Evolutionary conservation across 2,888 invertebrate genomes (phyloP), one percentile per base, ranked within the genome.

Genomic region (Mystacides longicornis): DNA sequence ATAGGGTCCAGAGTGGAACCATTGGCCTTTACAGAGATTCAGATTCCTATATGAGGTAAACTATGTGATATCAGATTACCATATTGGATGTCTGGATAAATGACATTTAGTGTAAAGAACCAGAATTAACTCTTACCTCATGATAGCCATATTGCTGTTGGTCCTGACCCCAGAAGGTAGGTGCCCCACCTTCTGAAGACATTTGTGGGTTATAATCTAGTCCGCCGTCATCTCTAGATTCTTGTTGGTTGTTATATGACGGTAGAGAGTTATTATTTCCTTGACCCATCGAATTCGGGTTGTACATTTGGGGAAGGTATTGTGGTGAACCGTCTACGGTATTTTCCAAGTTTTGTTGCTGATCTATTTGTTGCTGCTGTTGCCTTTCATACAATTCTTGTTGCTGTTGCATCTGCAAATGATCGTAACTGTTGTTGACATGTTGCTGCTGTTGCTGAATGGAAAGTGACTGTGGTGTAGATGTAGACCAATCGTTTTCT

Each of bases 61-160:
- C n/a, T n/a, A n/a, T n/a, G n/a, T n/a, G n/a, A n/a, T n/a, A n/a
- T n/a, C n/a, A n/a, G n/a, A n/a, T n/a, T n/a, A n/a, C n/a, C n/a
- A n/a, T n/a, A n/a, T n/a, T n/a, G n/a, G n/a, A n/a, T n/a, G n/a
- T n/a, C n/a, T n/a, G n/a, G n/a, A n/a, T n/a, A n/a, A n/a, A n/a
- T n/a, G n/a, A n/a, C n/a, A n/a, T n/a, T n/a, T n/a, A n/a, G n/a
- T n/a, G n/a, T n/a, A n/a, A 3, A 37, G 37, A 37, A 37, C 3
- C 37, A 7, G 16, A 37, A 7, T 50, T 42, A 51, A 51, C 50
- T 47, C 49, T 48, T 65, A 72, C 72, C 71, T 72, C 70, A 65
- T 69, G 70, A 64, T 66, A 69, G 70, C 71, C 71, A 51, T 67
- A 67, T 46, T 67, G 60, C 16, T 58, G 68, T n/a, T 64, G 58